Base-by-base conservation (phyloP, 2,113 vertebrate genomes). In the Phalacrocorax carbo region DNA sequence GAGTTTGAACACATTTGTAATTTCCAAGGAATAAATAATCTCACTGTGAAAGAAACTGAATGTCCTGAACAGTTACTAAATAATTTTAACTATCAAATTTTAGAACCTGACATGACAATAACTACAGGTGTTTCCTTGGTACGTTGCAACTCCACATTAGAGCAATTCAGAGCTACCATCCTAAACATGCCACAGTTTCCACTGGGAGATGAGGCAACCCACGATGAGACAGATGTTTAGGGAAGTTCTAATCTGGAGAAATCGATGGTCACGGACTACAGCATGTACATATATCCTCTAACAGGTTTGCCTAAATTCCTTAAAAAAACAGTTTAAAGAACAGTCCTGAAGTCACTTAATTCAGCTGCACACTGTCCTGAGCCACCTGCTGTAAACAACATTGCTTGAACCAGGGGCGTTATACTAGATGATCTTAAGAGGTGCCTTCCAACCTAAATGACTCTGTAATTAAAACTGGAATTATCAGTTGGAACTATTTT, bases 201-300 rank as follows among this genome's bases (percentile, higher is more conserved):
- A 38, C 44, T 38, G 16, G 54, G 21, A 81, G 18, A 44, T 3
- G 1, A 80, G 52, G 30, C 11, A 76, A 77, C 3, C 7, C 16
- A 18, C 2, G 1, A 44, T 32, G 8, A 72, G 7, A 65, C 9
- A 49, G 4, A 60, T 25, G 6, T 26, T 48, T 29, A 81, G 18
- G 12, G 36, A 77, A 89, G 22, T 76, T 29, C 52, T 54, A 65
- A 8, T 16, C 26, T 34, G 26, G 26, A 65, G 78, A 64, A 83
- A 91, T 2, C 0, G 0, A 83, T 27, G 18, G 11, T 40, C 51
- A 71, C 27, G 26, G 22, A 61, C 40, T 77, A 32, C 10, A 60
- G 29, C 30, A 70, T 27, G 23, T 49, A 14, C 10, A n/a, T 21
- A 36, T 1, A 76, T 25, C 16, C 11, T 58, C 40, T 30, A 46